A percentile compares a stretch with the other conserved stretches of the same genome.
Conservation (phyloP, 2,888 invertebrate genomes). For the Mallateleia sp. region DNA sequence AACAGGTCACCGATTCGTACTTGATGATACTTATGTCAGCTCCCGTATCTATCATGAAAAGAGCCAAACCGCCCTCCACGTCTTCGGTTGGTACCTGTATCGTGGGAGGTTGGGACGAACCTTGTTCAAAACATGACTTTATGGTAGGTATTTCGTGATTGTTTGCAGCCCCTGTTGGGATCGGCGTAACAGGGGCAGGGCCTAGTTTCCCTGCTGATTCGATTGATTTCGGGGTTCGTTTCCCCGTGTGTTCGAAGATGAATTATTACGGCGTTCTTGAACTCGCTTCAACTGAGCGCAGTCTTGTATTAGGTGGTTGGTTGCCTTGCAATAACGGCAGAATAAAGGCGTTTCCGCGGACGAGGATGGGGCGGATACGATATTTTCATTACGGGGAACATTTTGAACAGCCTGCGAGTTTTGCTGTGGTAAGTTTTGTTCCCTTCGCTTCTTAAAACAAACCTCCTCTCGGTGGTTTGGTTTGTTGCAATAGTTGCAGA, state of each 20-base stretch:
- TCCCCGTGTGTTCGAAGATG: not conserved
- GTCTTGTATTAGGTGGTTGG: slow-evolving; percentile 9
- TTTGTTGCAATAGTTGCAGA: slow-evolving; percentile 4
- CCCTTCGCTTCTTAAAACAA: not conserved
- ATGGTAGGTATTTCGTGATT: too few relatives aligned
- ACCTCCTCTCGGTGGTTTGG: not conserved
- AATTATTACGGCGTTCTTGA: not conserved
- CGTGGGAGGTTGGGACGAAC: too few relatives aligned
- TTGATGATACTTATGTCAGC: slow-evolving; percentile 11
- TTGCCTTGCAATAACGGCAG: slow-evolving; percentile 6
- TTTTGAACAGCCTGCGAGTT: too few relatives aligned
- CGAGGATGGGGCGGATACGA: not conserved
- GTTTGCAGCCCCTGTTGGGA: too few relatives aligned
- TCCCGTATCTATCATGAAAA: slow-evolving; percentile 33
- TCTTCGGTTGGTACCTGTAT: too few relatives aligned
- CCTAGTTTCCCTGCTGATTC: slow-evolving; percentile 39
- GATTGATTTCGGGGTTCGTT: not conserved
- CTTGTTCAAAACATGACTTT: too few relatives aligned
- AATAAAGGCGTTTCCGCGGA: too few relatives aligned
- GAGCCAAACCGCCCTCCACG: too few relatives aligned
- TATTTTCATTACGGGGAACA: too few relatives aligned
- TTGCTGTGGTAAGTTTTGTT: too few relatives aligned
- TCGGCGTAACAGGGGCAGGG: slow-evolving; percentile 25
- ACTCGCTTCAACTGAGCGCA: not conserved
- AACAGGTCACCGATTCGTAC: not conserved